These are phyloP conservation scores for Drosophila mercatorum DNA, from an alignment of 2,888 invertebrate genomes.

Conservation along the genomic window DNA sequence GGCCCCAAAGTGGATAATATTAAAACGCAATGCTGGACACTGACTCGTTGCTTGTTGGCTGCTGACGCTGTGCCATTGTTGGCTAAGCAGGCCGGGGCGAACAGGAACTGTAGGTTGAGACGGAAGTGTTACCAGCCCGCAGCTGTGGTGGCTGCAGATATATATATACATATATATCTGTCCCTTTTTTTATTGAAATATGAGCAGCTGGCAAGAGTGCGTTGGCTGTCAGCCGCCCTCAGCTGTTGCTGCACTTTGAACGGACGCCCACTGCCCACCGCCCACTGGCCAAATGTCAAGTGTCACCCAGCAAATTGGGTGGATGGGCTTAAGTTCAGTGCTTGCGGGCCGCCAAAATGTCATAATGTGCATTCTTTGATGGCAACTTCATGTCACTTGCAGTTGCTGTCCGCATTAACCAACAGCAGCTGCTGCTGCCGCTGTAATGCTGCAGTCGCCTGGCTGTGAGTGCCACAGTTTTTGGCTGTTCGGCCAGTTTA, in stretches of 20 bases:
- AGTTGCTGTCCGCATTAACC: constrained; percentile 33
- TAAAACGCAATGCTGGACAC: constrained; percentile 45
- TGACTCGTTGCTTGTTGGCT: constrained; percentile 9
- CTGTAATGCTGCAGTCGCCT: constrained; percentile 1
- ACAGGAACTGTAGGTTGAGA: constrained; percentile 27
- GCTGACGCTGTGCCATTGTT: constrained; percentile 17
- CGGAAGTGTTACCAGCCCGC: constrained; percentile 43
- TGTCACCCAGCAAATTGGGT: constrained; percentile 54
- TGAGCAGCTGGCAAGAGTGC: constrained; percentile 39
- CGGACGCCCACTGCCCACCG: constrained; percentile 9
- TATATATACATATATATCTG: constrained; percentile 10
- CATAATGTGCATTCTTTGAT: constrained; percentile 61
- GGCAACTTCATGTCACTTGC: constrained; percentile 48
- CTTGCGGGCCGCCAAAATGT: constrained; percentile 62
- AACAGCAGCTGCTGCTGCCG: constrained; percentile 6
- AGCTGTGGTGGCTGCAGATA: constrained; percentile 39
- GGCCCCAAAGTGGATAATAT: constrained; percentile 69
- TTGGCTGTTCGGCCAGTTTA: constrained; percentile 22
- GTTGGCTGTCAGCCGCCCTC: constrained; percentile 36
- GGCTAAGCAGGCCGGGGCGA: constrained; percentile 32
- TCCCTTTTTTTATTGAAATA: constrained; percentile 53
- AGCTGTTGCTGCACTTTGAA: constrained; percentile 47
- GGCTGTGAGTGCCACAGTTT: constrained; percentile 37
- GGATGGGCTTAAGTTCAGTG: constrained; percentile 36
- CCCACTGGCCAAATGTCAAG: constrained; percentile 61